phyloP scores from a whole-genome alignment of 1,140 invertebrate genomes.

The Capitella teleta region DNA sequence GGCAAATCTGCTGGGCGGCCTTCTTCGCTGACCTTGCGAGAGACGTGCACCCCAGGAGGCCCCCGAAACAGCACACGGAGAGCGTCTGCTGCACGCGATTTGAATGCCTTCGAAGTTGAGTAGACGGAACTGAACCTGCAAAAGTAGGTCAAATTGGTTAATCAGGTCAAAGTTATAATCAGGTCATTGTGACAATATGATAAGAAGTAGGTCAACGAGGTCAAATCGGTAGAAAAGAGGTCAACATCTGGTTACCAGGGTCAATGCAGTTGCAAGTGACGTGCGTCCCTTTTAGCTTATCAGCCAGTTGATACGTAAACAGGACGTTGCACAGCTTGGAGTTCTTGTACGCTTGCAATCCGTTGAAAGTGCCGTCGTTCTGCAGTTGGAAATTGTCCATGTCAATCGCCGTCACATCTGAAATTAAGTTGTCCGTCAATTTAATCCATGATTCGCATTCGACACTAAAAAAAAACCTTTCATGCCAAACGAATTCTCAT shows the following conservation, averaged over 20 bases:
- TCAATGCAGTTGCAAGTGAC: constrained; percentile 22
- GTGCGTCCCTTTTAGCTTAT: constrained; percentile 17
- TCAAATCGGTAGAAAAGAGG: too few relatives aligned
- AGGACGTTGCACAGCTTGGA: constrained; percentile 25
- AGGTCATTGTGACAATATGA: not conserved
- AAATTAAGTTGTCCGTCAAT: too few relatives aligned
- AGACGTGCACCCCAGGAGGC: constrained; percentile 9
- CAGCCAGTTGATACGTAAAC: constrained; percentile 23
- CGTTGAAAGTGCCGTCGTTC: constrained; percentile 19
- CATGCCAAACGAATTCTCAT: too few relatives aligned
- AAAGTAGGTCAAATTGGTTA: not conserved
- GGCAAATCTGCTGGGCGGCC: constrained; percentile 17
- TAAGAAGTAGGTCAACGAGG: not conserved
- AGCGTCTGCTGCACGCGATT: constrained; percentile 12
- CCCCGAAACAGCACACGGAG: constrained; percentile 12
- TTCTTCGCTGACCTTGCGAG: constrained; percentile 15
- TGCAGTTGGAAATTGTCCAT: constrained; percentile 23
- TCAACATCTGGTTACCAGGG: constrained; percentile 27
- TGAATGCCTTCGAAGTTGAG: constrained; percentile 15
- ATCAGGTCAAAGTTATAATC: not conserved
- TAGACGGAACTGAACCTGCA: constrained; percentile 18
- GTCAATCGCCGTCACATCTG: too few relatives aligned
- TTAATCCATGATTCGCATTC: too few relatives aligned
- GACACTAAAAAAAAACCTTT: too few relatives aligned
- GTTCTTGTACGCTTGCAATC: constrained; percentile 25